Evolutionary conservation across 1,140 invertebrate species (phyloP).

Genomic region (Polyergus mexicanus): DNA sequence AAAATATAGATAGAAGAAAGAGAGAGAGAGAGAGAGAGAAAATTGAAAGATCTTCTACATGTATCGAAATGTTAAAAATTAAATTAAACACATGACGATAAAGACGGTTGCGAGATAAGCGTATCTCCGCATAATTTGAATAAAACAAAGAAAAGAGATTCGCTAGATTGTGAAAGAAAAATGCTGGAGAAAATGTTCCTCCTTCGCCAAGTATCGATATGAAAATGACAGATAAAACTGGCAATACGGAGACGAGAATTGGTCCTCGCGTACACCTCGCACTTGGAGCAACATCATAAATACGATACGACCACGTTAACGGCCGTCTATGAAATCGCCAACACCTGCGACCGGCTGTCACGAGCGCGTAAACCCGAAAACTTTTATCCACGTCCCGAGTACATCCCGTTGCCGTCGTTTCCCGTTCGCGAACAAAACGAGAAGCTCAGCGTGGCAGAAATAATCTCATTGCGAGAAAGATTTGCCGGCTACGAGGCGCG

Average conservation of each 20-base stretch:
- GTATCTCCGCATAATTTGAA: background rate
- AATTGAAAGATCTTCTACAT: background rate
- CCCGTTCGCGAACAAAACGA: slow-evolving; percentile 6
- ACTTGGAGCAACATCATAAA: slow-evolving; percentile 60
- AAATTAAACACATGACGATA: slow-evolving; percentile 8
- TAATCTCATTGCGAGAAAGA: slow-evolving; percentile 27
- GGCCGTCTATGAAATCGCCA: slow-evolving; percentile 56
- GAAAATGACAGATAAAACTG: slow-evolving; percentile 44
- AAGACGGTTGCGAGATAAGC: background rate
- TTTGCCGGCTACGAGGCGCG: background rate
- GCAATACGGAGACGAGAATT: background rate
- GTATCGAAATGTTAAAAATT: background rate
- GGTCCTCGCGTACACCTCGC: slow-evolving; percentile 16
- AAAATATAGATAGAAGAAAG: background rate
- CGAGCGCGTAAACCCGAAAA: slow-evolving; percentile 49
- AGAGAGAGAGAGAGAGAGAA: background rate
- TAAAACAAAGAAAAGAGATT: background rate
- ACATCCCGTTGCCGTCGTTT: background rate
- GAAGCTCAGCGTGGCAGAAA: background rate
- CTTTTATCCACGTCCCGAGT: slow-evolving; percentile 29
- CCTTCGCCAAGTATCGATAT: background rate
- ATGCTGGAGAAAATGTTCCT: slow-evolving; percentile 10
- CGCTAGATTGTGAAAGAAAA: background rate
- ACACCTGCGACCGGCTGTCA: slow-evolving; percentile 51
- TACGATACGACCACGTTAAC: slow-evolving; percentile 57